Conservation (phyloP, 2,797 vertebrate species). For the Chiloscyllium punctatum region DNA sequence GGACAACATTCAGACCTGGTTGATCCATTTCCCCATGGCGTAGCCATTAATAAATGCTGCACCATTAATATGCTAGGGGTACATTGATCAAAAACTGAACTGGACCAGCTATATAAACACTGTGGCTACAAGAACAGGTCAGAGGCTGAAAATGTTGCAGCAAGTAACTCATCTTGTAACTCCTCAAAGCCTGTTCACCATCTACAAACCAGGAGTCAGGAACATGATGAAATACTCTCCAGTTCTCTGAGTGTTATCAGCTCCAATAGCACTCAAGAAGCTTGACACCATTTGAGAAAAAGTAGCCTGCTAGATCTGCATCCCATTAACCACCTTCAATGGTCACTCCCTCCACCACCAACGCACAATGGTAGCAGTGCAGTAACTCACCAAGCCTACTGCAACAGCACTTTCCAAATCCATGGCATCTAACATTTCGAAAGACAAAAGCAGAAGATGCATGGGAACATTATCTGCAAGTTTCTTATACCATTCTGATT, state of each 20-base stretch:
- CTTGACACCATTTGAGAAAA: neutral
- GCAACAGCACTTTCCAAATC: neutral
- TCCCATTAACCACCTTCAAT: neutral
- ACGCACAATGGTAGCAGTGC: neutral
- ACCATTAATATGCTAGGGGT: too few relatives aligned
- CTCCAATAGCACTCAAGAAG: neutral
- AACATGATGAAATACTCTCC: neutral
- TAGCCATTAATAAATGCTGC: neutral
- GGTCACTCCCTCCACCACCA: neutral
- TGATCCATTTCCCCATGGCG: neutral
- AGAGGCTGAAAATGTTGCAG: too few relatives aligned
- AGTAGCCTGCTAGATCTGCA: neutral
- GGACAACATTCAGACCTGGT: too few relatives aligned
- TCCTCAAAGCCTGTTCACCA: neutral
- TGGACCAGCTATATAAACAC: neutral
- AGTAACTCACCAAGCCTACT: neutral
- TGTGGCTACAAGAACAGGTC: neutral
- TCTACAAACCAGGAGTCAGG: neutral
- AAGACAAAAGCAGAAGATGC: neutral
- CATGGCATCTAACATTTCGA: neutral
- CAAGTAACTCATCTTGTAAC: neutral
- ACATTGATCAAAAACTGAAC: too few relatives aligned
- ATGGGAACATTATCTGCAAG: neutral
- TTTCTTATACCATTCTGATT: neutral
- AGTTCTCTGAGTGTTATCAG: neutral